Conservation (phyloP, 1,140 invertebrate genomes). For the Drosophila repleta region DNA sequence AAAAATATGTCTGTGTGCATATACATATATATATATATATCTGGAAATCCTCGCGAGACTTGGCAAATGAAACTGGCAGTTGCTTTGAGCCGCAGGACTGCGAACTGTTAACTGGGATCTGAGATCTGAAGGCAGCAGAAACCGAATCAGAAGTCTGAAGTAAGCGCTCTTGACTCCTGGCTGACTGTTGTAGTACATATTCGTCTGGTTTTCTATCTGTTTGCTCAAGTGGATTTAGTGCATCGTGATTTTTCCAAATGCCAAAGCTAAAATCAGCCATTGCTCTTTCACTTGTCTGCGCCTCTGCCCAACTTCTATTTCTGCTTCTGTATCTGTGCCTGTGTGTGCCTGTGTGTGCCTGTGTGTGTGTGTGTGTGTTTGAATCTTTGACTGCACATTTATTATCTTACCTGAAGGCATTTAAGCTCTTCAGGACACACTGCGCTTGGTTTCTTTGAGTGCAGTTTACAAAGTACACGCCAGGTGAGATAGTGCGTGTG, state of each 20-base stretch:
- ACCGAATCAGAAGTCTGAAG: background rate
- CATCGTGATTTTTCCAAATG: slow-evolving; percentile 74
- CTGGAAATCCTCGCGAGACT: slow-evolving; percentile 58
- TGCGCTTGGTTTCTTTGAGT: slow-evolving; percentile 40
- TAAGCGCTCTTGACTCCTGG: background rate
- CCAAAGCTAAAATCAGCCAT: slow-evolving; percentile 76
- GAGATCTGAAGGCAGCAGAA: no score
- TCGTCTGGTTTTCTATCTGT: slow-evolving; percentile 13
- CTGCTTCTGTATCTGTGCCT: background rate
- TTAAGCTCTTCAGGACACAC: slow-evolving; percentile 61
- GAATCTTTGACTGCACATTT: slow-evolving; percentile 81
- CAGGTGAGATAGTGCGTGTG: background rate
- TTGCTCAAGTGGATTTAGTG: slow-evolving; percentile 61
- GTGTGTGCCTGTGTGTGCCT: background rate
- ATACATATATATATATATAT: background rate
- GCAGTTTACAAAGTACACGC: slow-evolving; percentile 4
- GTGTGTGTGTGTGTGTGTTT: background rate
- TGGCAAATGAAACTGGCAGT: slow-evolving; percentile 64
- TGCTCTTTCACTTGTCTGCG: slow-evolving; percentile 45
- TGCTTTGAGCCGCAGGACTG: slow-evolving; percentile 58
- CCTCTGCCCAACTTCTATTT: slow-evolving; percentile 49
- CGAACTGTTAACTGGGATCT: background rate
- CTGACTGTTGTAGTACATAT: slow-evolving; percentile 2
- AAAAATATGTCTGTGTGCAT: no score
- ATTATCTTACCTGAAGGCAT: slow-evolving; percentile 79